Evolutionary conservation across 2,113 vertebrate species (phyloP), one percentile per base, ranked within the genome.

Genomic region (Centropristis striata): DNA sequence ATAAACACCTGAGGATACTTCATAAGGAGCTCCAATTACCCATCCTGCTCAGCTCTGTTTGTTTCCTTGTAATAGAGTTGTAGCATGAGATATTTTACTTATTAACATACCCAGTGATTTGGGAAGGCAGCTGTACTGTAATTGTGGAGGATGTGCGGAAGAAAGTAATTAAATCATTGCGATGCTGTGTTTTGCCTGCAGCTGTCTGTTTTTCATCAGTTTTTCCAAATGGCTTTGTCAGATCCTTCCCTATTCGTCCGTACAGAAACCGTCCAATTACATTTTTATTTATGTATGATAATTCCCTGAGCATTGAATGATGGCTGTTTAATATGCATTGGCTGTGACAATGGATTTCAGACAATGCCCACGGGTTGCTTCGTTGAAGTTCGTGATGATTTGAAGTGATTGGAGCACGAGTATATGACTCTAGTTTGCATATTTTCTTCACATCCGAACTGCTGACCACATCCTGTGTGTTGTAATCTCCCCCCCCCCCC

Each of bases 81-180:
- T 21, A 55, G 67, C 60, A 80, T 70, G 68, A 79, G 66, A 81
- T 73, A 73, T 86, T 80, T 80, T 76, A 75, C 70, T 72, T 86
- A 86, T 82, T 78, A 83, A 86, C 83, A 57, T 55, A 50, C 59
- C 39, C 81, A 75, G 80, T 92, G 81, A 91, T 88, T 76, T 86
- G 65, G 78, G 55, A 71, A 81, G 81, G 83, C 91, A 92, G 91
- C 90, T 86, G 71, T 77, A 71, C 69, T 36, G 78, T 93, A 92
- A 93, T 92, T 87, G 91, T 81, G 75, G 85, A 92, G 89, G 92
- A 93, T 91, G 93, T 91, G 86, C 86, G 61, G 93, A 90, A 90
- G 88, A 90, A 84, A 84, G 80, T 94, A 94, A 95, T 95, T 85
- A 88, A 83, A 94, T 94, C 84, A 94, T 72, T 74, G 75, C 36